Percentiles rank a stretch among this genome's conserved stretches.
These are phyloP conservation scores for Bedellia somnulentella DNA, from an alignment of 2,888 invertebrate genomes.

Conservation along the genomic window DNA sequence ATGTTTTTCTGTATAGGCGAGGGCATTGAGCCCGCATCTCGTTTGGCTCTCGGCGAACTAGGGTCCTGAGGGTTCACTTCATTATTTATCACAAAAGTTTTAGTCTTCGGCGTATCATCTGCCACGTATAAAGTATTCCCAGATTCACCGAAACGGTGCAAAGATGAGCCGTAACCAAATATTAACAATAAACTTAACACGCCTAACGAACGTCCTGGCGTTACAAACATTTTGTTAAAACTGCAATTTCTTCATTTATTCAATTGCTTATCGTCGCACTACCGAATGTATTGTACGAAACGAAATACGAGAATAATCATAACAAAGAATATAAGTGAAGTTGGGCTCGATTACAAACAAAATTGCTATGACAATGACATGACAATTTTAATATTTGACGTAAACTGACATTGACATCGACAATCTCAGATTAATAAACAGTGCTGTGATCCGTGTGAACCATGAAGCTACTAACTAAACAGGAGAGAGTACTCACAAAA, in stretches of 20 bases:
- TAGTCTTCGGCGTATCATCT: slow-evolving; percentile 15
- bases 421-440: no score
- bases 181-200: slow-evolving; percentile 10
- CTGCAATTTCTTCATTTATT: no score
- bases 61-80: slow-evolving; percentile 14
- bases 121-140: slow-evolving; percentile 38
- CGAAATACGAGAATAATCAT: neutral
- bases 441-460: no score
- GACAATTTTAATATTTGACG: no score
- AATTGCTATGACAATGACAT: no score
- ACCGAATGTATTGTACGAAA: neutral
- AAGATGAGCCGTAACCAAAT: slow-evolving; percentile 12
- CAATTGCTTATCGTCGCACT: slow-evolving; percentile 1
- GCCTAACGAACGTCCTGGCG: slow-evolving; percentile 29
- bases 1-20: slow-evolving; percentile 34
- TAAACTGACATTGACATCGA: no score
- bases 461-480: no score
- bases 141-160: slow-evolving; percentile 26
- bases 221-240: slow-evolving; percentile 50
- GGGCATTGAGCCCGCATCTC: slow-evolving; percentile 24
- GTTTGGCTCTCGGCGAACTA: slow-evolving; percentile 31
- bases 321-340: neutral
- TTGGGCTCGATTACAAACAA: neutral
- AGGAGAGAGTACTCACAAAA: no score
- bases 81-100: slow-evolving; percentile 31